Evolutionary conservation across 2,888 invertebrate genomes (phyloP), one percentile per base, ranked within the genome.

Genomic region (Acholoe squamosa): DNA sequence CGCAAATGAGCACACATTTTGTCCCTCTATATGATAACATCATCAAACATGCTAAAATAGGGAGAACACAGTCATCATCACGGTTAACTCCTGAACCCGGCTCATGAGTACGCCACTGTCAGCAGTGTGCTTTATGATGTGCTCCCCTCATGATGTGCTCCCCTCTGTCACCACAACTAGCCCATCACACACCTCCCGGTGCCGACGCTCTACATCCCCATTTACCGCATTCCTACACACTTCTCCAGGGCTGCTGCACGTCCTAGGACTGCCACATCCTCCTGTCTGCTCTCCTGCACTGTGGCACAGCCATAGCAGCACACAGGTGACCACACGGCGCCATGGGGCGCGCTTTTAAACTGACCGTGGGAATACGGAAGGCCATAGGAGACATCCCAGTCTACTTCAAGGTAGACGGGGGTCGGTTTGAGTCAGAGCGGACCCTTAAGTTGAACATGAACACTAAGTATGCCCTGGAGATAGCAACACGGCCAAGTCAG

Each of bases 391-490:
- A 96, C 61, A 95, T 96, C 91, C 96, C 96, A 61, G 96, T 97
- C 33, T 96, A 96, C 94, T 96, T 96, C 94, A 97, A 97, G 93
- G 96, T 96, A 95, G 97, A 97, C 93, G 97, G 97, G 28, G 96
- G 96, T 91, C 95, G 96, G 91, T 97, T 97, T 94, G 96, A 96
- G n/a, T 96, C 96, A 92, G 95, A 96, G 89, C 96, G 96, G 93
- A 97, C 97, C 16, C 96, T 97, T 91, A 97, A 97, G 93, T 94
- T 97, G 71, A 96, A 96, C 94, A 96, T 96, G 91, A 96, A 96
- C 92, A 96, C 96, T 3, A 96, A 96, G 43, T 97, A 97, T 94
- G 95, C 96, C 52, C 94, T 97, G 91, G 96, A 96, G 93, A 95
- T 97, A 92, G 96, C 96, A 93, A 96, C 97, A 94, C 96, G 96